phyloP scores from a whole-genome alignment of 2,888 invertebrate species.

The Drosophila melanosoma region DNA sequence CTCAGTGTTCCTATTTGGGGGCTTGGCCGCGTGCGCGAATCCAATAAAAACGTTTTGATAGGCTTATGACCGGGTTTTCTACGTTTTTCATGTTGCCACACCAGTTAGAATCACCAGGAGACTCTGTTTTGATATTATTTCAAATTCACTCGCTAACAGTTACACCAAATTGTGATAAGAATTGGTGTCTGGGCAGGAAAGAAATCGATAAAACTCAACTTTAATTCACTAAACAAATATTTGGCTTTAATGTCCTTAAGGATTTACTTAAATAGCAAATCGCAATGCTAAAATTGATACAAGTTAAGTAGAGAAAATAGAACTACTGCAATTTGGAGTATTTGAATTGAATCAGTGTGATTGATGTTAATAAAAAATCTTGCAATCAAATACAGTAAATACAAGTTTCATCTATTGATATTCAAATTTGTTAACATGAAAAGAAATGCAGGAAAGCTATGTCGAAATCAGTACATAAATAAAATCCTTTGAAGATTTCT shows the following conservation, averaged over 20 bases:
- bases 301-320: background rate
- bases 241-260: constrained; percentile 3
- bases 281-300: background rate
- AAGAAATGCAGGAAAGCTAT: background rate
- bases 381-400: too few species aligned
- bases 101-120: constrained; percentile 33
- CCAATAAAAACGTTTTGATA: constrained; percentile 78
- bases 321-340: background rate
- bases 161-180: constrained; percentile 61
- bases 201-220: constrained; percentile 37
- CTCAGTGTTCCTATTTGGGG: constrained; percentile 21
- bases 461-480: background rate
- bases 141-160: constrained; percentile 66
- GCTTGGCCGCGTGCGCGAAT: constrained; percentile 68
- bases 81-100: constrained; percentile 48
- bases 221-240: background rate
- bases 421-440: background rate
- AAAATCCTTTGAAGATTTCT: background rate
- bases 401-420: background rate
- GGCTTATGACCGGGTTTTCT: constrained; percentile 64
- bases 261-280: background rate
- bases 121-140: constrained; percentile 60
- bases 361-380: background rate
- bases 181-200: constrained; percentile 1
- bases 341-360: background rate